Base-by-base conservation (phyloP, 1,140 invertebrate genomes). In the Phymorhynchus buccinoides region DNA sequence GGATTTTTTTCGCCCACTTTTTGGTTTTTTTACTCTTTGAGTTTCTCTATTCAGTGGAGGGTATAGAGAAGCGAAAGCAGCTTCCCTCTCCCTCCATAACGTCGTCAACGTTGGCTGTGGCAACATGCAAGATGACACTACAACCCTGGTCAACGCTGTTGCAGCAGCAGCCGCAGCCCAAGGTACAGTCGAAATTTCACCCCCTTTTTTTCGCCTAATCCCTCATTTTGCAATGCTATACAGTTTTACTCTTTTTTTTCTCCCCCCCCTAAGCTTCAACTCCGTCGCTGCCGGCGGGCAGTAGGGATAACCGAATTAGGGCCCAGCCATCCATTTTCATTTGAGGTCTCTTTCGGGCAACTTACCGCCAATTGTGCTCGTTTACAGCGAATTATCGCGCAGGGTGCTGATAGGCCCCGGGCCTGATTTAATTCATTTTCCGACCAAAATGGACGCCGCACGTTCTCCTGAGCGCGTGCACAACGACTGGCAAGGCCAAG, bases 361-460 rank as follows among this genome's bases (percentile, higher is more conserved):
- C 56, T 62, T 62, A 62, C 56, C 73, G 81, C 81, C 83, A 86
- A 86, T 86, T 84, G 42, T 41, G 71, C 82, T 83, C 78, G 78
- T 84, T 86, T 84, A 48, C 77, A 35, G 81, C 30, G 56, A 80
- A 86, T 86, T 86, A 86, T 86, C 75, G 32, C 44, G 30, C 48
- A 7, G 71, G 42, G 48, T 66, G 81, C 85, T 83, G 85, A 86
- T 86, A 86, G 85, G 85, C 68, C 41, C 73, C 66, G 18, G 52
- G 32, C 56, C 85, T 90, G 87, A 90, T 88, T 88, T 87, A 89
- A 88, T 89, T 88, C 85, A 89, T 89, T 86, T 88, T n/a, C 30
- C 62, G 44, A 18, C 80, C 85, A 78, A 78, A 78, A 14, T 78
- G 75, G 75, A 48, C 44, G 44, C 44, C 44, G 44, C 44, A 48